Evolutionary conservation across 2,888 invertebrate species (phyloP), one percentile per base, ranked within the genome.

Genomic region (Helicoverpa assulta): DNA sequence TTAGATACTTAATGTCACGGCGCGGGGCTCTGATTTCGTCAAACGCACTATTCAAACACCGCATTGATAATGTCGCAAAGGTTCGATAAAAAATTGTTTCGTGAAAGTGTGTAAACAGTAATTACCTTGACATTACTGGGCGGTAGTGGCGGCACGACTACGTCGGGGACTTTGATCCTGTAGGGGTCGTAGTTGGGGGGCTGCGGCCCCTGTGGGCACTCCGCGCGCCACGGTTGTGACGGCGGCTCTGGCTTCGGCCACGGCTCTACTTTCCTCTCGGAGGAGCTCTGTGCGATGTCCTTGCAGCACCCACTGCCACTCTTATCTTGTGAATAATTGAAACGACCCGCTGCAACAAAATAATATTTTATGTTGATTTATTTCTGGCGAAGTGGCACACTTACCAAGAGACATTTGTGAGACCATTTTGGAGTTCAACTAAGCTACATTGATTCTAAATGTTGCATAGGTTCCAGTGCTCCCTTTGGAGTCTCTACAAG

Each of bases 21-120:
- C 88, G 88, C 80, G 86, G 89, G 92, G 91, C 92, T 92, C 92
- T 92, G 91, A 92, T 94, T 94, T 94, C 94, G 94, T 95, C 94
- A 89, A 95, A 95, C 95, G 95, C 95, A 95, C 95, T 93, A 76
- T 88, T 78, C 58, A 65, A 76, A 85, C 82, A 88, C 86, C 82
- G 78, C 78, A 64, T 69, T 64, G 72, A 67, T 64, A 83, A 85
- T 85, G 88, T 90, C 88, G 86, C 88, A 87, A 73, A 78, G 81
- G 73, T 81, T 76, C 62, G 52, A 60, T 56, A 21, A 52, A 69
- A 50, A 14, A 21, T 26, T 56, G 14, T 47, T 56, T 59, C n/a
- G 47, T 21, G 43, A 18, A 18, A 14, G 14, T 6, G 29, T 53
- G 16, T 56, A 18, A 18, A 67, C 52, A 51, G 68, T 54, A 57